Evolutionary conservation across 1,140 invertebrate species (phyloP), one percentile per base, ranked within the genome.

Genomic region (Drosophila pseudoananassae): DNA sequence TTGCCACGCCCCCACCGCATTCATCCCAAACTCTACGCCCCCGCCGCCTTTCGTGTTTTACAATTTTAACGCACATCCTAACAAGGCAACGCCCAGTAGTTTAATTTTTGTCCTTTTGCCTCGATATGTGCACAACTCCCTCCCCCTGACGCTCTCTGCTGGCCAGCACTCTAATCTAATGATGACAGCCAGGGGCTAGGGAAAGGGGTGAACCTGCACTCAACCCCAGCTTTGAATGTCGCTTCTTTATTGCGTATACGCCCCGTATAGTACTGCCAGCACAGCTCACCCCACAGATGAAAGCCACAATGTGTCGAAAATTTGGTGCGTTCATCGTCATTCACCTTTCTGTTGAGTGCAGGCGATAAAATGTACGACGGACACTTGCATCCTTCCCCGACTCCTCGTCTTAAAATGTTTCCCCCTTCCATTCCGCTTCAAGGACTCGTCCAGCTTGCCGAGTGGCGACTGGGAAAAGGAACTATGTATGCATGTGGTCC

Each of bases 1-100:
- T 52, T 64, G 15, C 51, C 27, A 29, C 14, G 0, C 33, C 15
- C 5, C 20, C 17, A 27, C 52, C 38, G 9, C 14, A 47, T 64
- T 59, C 29, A 20, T 6, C 23, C 33, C 40, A 9, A 33, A 17
- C 17, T 23, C 14, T 4, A 10, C 14, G 0, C 33, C n/a, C 5
- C 17, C 20, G 33, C 52, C 38, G 9, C 15, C 53, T 68, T 56
- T 78, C 68, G 78, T 88, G 78, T 88, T 88, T 88, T 88, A 88
- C 83, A 88, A 88, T 88, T 88, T 36, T 88, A 88, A 88, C 83
- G 83, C 83, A 88, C 82, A 88, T 88, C 83, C 78, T 76, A 74
- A 78, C 83, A 83, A 78, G 80, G 60, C 80, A 83, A 84, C 80
- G 83, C 83, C 78, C 83, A 54, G 55, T 80, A 82, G 83, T 88